phyloP scores from a whole-genome alignment of 2,888 invertebrate species.

The Trissolcus brochymenae region DNA sequence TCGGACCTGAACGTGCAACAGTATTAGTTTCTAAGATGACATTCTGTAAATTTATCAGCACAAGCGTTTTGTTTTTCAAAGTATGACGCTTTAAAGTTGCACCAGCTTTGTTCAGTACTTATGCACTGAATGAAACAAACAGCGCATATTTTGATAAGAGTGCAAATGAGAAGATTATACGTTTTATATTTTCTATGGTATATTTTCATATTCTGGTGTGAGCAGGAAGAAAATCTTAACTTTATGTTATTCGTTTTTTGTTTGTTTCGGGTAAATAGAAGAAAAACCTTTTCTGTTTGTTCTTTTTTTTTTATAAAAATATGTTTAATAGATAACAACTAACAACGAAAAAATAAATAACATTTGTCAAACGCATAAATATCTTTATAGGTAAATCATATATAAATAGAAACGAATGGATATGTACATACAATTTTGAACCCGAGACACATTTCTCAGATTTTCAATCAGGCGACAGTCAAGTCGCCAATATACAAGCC shows the following conservation, averaged over 20 bases:
- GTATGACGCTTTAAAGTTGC: neutral
- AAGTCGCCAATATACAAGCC: conserved; percentile 31
- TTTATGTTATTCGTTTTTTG: too few species aligned
- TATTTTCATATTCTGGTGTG: too few species aligned
- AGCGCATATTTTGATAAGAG: neutral
- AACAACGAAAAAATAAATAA: conserved; percentile 71
- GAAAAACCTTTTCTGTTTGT: neutral
- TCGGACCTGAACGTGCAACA: neutral
- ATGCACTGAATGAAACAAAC: neutral
- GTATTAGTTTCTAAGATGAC: neutral
- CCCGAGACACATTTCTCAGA: conserved; percentile 49
- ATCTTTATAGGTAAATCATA: conserved; percentile 50
- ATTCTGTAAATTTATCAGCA: neutral
- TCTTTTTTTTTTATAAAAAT: conserved; percentile 69
- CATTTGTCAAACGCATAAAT: conserved; percentile 61
- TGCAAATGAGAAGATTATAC: neutral
- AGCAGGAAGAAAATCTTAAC: too few species aligned
- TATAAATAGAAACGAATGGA: conserved; percentile 60
- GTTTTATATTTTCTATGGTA: too few species aligned
- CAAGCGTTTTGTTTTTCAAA: conserved; percentile 1
- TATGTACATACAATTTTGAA: conserved; percentile 61
- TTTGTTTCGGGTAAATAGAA: conserved; percentile 5
- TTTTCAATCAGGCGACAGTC: conserved; percentile 29
- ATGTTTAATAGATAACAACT: conserved; percentile 74
- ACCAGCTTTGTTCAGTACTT: neutral